Evolutionary conservation across 1,140 invertebrate genomes (phyloP).

Genomic region (Leptinotarsa texana): DNA sequence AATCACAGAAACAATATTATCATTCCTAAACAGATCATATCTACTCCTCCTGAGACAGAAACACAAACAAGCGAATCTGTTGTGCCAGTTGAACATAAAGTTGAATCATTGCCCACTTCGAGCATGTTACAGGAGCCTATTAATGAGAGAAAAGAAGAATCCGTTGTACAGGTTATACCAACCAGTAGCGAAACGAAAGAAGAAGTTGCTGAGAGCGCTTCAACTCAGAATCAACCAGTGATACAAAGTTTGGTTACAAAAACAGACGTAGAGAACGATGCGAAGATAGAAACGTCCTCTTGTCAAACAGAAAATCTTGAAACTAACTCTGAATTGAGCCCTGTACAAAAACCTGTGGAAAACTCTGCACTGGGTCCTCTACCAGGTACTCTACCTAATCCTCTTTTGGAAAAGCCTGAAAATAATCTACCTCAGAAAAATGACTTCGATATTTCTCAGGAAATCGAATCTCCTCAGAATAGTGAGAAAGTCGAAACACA

Average conservation of each 20-base stretch:
- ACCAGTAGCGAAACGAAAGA: not conserved
- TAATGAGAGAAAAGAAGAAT: not conserved
- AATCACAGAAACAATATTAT: conserved; percentile 27
- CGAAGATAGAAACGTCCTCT: too few relatives aligned
- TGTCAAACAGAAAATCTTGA: too few relatives aligned
- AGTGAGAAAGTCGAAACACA: not conserved
- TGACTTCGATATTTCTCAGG: too few relatives aligned
- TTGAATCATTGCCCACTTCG: not conserved
- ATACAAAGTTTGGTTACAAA: not conserved
- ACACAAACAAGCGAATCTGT: not conserved
- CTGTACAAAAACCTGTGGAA: too few relatives aligned
- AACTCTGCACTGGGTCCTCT: too few relatives aligned
- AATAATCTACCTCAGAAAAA: too few relatives aligned
- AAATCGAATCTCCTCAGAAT: too few relatives aligned
- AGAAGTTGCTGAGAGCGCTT: not conserved
- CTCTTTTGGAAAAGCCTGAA: too few relatives aligned
- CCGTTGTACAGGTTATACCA: not conserved
- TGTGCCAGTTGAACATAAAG: not conserved
- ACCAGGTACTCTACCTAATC: too few relatives aligned
- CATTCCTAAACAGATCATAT: conserved; percentile 5
- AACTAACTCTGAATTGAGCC: too few relatives aligned
- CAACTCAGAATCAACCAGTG: not conserved
- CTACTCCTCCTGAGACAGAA: not conserved
- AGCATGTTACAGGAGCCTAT: not conserved
- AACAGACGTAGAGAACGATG: too few relatives aligned